A percentile compares a stretch with the other conserved stretches of the same genome.
phyloP scores from a whole-genome alignment of 1,140 invertebrate species.

The Cherax quadricarinatus region DNA sequence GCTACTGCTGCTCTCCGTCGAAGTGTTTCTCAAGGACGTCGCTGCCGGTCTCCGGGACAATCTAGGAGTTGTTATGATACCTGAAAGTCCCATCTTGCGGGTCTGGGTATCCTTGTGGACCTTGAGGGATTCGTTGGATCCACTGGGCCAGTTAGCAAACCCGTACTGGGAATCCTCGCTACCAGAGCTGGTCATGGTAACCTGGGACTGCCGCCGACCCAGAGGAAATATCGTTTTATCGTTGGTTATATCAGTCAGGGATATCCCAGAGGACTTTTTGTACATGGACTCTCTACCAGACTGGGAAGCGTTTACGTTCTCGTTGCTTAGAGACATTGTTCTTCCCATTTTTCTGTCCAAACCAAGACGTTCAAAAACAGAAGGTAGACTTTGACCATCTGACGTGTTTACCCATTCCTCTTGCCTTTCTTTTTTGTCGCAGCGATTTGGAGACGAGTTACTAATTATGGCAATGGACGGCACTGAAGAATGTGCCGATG shows the following conservation, averaged over 20 bases:
- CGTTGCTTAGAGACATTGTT: slow-evolving; percentile 19
- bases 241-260: slow-evolving; percentile 29
- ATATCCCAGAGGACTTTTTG: slow-evolving; percentile 40
- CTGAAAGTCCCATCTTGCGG: slow-evolving; percentile 29
- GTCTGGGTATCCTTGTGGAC: not conserved
- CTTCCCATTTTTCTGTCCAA: not conserved
- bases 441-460: not conserved
- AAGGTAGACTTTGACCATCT: not conserved
- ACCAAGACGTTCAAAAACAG: not conserved
- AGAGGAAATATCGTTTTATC: slow-evolving; percentile 37
- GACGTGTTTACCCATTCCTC: not conserved
- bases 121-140: not conserved
- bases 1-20: not conserved
- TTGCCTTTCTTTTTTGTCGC: not conserved
- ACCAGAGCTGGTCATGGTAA: not conserved
- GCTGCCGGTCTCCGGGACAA: slow-evolving; percentile 3
- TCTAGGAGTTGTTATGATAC: slow-evolving; percentile 43
- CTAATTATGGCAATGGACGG: not conserved
- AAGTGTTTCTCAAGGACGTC: not conserved
- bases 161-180: slow-evolving; percentile 45
- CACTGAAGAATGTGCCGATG: not conserved
- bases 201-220: slow-evolving; percentile 7
- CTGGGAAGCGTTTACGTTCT: slow-evolving; percentile 20
- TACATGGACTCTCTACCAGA: slow-evolving; percentile 5
- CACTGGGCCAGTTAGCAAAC: slow-evolving; percentile 27